These are phyloP conservation scores for Julus scandinavius DNA, from an alignment of 2,888 invertebrate genomes.

Conservation along the genomic window DNA sequence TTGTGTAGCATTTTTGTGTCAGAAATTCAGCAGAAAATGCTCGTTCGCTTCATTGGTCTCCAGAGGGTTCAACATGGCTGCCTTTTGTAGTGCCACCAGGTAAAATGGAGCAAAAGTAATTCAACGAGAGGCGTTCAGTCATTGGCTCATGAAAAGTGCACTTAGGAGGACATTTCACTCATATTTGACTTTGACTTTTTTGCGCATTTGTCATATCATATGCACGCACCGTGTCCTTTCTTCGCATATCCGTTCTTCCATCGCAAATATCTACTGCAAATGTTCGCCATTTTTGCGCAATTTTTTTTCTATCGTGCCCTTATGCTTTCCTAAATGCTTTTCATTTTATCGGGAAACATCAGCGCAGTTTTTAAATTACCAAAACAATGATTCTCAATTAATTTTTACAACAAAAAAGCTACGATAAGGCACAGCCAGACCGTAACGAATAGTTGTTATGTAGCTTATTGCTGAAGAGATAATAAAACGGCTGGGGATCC, in stretches of 20 bases:
- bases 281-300: not conserved
- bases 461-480: slow-evolving; percentile 16
- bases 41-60: not conserved
- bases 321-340: not conserved
- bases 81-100: not conserved
- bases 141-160: not conserved
- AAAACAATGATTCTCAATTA: slow-evolving; percentile 21
- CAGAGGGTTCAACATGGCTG: not conserved
- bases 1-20: not conserved
- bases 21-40: not conserved
- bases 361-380: not conserved
- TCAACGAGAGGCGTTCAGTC: not conserved
- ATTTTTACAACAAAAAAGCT: slow-evolving; percentile 18
- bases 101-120: not conserved
- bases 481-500: slow-evolving; percentile 35
- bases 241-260: not conserved
- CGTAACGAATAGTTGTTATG: slow-evolving; percentile 45
- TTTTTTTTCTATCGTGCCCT: not conserved
- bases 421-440: slow-evolving; percentile 42
- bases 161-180: not conserved
- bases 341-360: not conserved
- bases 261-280: not conserved
- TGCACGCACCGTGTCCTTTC: not conserved
- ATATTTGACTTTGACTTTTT: slow-evolving; percentile 1
- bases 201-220: not conserved